Percentiles rank a stretch among this genome's conserved stretches.
phyloP scores from a whole-genome alignment of 2,888 invertebrate species.

The Teleiodes luculella region DNA sequence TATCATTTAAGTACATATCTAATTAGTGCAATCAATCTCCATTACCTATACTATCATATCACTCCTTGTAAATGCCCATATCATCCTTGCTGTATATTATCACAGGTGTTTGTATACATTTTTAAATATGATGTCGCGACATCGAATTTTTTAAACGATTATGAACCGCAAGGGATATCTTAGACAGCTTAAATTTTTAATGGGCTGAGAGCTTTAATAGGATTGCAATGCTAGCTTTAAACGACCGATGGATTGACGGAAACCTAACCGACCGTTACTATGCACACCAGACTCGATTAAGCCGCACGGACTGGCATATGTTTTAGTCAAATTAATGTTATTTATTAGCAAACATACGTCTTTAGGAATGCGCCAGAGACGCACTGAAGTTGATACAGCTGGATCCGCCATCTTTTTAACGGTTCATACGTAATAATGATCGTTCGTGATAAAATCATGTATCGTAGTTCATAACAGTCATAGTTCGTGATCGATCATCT shows the following conservation, averaged over 20 bases:
- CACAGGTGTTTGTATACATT: conserved; percentile 39
- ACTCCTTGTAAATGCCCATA: conserved; percentile 76
- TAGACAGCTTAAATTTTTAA: conserved; percentile 7
- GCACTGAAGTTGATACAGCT: background rate
- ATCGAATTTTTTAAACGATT: conserved; percentile 25
- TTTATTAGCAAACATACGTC: conserved; percentile 39
- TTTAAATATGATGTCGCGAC: background rate
- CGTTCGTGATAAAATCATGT: no score
- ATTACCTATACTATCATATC: conserved; percentile 72
- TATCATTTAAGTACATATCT: conserved; percentile 75
- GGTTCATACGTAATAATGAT: no score
- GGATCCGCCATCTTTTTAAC: background rate
- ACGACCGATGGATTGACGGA: conserved; percentile 29
- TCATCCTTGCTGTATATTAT: conserved; percentile 70
- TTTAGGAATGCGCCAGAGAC: background rate
- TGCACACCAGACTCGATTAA: background rate
- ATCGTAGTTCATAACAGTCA: no score
- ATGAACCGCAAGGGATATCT: conserved; percentile 10
- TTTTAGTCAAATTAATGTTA: conserved; percentile 51
- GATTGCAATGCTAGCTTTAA: conserved; percentile 42
- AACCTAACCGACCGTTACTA: conserved; percentile 13
- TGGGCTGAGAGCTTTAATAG: conserved; percentile 60
- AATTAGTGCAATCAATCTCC: conserved; percentile 75
- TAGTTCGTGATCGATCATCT: background rate
- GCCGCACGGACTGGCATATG: conserved; percentile 49